A percentile compares a stretch with the other conserved stretches of the same genome.
Evolutionary conservation across 2,797 vertebrate genomes (phyloP).

Genomic region (Liparis tanakae): DNA sequence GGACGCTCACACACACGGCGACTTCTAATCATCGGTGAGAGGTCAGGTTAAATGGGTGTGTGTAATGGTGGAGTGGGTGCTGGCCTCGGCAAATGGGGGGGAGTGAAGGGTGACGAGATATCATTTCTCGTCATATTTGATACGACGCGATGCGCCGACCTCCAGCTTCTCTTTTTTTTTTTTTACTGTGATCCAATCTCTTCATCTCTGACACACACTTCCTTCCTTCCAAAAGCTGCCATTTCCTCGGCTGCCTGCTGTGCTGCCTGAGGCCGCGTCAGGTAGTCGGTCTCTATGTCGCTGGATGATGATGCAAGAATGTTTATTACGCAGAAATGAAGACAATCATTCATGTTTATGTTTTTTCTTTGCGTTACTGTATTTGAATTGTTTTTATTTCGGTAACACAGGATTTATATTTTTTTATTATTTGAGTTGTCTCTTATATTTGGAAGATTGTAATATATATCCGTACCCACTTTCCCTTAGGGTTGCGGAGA

Average conservation of each 20-base stretch:
- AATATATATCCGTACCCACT: neutral
- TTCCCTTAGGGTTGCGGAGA: neutral
- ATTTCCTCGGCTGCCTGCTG: conserved; percentile 8
- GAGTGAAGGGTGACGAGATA: conserved; percentile 67
- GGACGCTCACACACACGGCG: conserved; percentile 57
- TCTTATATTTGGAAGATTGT: neutral
- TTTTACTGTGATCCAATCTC: neutral
- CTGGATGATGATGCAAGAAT: neutral
- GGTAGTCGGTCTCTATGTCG: neutral
- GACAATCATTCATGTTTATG: neutral
- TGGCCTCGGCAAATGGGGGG: conserved; percentile 67
- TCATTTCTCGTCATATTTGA: conserved; percentile 55
- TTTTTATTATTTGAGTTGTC: conserved; percentile 3
- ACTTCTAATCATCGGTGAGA: conserved; percentile 73
- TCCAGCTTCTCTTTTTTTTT: neutral
- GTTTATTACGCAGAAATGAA: too few species aligned
- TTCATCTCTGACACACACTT: neutral
- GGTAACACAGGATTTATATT: neutral
- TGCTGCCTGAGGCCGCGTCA: neutral
- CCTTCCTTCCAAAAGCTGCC: neutral
- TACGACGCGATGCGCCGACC: conserved; percentile 14
- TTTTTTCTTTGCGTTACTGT: conserved; percentile 3
- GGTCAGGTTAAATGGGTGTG: conserved; percentile 75
- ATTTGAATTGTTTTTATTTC: neutral
- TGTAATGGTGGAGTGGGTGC: conserved; percentile 58